Evolutionary conservation across 2,888 invertebrate species (phyloP).

Genomic region (Zaprionus bogoriensis): DNA sequence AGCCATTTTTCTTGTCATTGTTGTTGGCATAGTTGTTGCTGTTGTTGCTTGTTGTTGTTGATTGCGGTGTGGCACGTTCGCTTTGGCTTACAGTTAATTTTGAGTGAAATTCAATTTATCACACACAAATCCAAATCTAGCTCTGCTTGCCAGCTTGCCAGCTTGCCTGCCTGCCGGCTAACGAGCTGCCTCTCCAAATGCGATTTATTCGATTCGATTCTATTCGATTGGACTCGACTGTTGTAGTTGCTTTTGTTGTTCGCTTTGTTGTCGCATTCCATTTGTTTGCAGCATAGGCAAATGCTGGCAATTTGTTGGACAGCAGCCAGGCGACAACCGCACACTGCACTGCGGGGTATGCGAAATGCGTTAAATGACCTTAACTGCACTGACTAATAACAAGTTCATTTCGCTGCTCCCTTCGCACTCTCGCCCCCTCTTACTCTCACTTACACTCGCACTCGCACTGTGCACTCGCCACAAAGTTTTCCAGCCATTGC

Average conservation of each 20-base stretch:
- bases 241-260: not conserved
- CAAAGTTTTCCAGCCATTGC: conserved; percentile 29
- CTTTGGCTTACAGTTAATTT: conserved; percentile 73
- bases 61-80: conserved; percentile 60
- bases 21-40: conserved; percentile 17
- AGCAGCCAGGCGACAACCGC: conserved; percentile 7
- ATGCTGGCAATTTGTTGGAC: conserved; percentile 59
- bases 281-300: conserved; percentile 55
- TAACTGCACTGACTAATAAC: conserved; percentile 39
- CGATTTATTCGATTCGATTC: conserved; percentile 60
- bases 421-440: not conserved
- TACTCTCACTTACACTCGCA: not conserved
- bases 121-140: conserved; percentile 70
- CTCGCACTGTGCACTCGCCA: not conserved
- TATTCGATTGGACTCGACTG: conserved; percentile 7
- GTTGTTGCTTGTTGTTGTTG: conserved; percentile 32
- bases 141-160: conserved; percentile 1
- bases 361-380: conserved; percentile 60
- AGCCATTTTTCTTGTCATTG: conserved; percentile 48
- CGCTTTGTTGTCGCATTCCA: conserved; percentile 42
- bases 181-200: conserved; percentile 26
- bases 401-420: not conserved
- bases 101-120: conserved; percentile 76
- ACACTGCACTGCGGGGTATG: conserved; percentile 34
- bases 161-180: not conserved